Evolutionary conservation across 37 sponge, comb jelly and placozoan genomes (phyloP).

Genomic region (Diacarnus erythraeanus): DNA sequence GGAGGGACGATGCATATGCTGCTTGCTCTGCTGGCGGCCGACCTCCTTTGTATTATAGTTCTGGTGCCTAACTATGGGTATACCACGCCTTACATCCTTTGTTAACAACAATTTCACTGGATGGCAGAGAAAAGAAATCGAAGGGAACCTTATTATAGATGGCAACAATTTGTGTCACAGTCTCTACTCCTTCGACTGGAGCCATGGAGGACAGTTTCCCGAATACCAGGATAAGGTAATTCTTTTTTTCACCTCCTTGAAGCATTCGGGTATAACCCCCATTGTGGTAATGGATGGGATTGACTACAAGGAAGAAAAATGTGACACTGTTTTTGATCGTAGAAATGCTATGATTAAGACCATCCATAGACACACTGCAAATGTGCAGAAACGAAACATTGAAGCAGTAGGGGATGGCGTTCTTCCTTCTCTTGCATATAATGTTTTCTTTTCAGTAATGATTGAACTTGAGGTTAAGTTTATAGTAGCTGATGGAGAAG

Average conservation of each 20-base stretch:
- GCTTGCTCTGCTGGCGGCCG: no score
- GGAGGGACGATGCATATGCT: no score
- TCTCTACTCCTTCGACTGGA: constrained; percentile 32
- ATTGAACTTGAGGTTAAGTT: constrained; percentile 32
- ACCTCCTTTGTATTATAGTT: not conserved
- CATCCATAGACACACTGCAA: constrained; percentile 11
- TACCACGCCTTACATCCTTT: constrained; percentile 52
- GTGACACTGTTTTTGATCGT: constrained; percentile 8
- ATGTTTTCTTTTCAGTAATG: constrained; percentile 38
- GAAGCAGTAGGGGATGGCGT: constrained; percentile 66
- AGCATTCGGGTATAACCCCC: constrained; percentile 19
- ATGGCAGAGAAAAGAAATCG: constrained; percentile 17
- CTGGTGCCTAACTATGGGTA: constrained; percentile 43
- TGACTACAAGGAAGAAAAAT: constrained; percentile 57
- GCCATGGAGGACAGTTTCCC: constrained; percentile 71
- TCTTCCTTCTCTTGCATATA: constrained; percentile 26
- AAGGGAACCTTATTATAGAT: constrained; percentile 55
- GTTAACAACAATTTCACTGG: constrained; percentile 28
- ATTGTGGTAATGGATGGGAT: constrained; percentile 81
- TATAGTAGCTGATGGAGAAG: constrained; percentile 73
- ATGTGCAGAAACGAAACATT: not conserved
- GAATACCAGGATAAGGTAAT: constrained; percentile 15
- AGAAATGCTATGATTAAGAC: not conserved
- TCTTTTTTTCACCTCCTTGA: constrained; percentile 42
- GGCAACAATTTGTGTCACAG: constrained; percentile 55